phyloP scores from a whole-genome alignment of 1,140 invertebrate genomes.

The Drosophila littoralis region DNA sequence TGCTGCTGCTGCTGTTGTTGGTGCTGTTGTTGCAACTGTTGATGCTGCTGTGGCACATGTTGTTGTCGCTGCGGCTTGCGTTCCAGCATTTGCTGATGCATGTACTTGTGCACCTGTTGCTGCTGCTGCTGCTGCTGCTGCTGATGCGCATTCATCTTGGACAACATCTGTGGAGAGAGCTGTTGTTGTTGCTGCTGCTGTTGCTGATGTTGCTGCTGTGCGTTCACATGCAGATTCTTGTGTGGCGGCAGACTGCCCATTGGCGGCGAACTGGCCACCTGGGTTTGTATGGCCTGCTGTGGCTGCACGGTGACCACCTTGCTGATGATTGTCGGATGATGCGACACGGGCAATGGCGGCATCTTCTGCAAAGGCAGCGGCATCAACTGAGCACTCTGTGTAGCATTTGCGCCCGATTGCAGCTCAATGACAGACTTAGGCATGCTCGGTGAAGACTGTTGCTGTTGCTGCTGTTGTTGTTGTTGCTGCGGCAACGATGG shows the following conservation, averaged over 20 bases:
- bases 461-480: slow-evolving; percentile 38
- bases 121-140: slow-evolving; percentile 65
- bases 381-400: slow-evolving; percentile 55
- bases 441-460: slow-evolving; percentile 32
- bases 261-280: slow-evolving; percentile 62
- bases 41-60: slow-evolving; percentile 43
- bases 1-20: slow-evolving; percentile 50
- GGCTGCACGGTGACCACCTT: slow-evolving; percentile 79
- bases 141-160: slow-evolving; percentile 59
- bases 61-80: slow-evolving; percentile 57
- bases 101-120: slow-evolving; percentile 59
- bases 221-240: slow-evolving; percentile 59
- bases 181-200: slow-evolving; percentile 61
- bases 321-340: slow-evolving; percentile 80
- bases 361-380: slow-evolving; percentile 75
- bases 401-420: slow-evolving; percentile 31
- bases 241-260: slow-evolving; percentile 67
- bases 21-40: slow-evolving; percentile 37
- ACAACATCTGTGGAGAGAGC: slow-evolving; percentile 62
- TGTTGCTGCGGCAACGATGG: slow-evolving; percentile 21
- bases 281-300: slow-evolving; percentile 73
- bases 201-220: slow-evolving; percentile 54
- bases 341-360: slow-evolving; percentile 62
- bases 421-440: slow-evolving; percentile 67
- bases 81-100: slow-evolving; percentile 67